phyloP scores from a whole-genome alignment of 2,113 vertebrate genomes.

The Apteryx mantelli region DNA sequence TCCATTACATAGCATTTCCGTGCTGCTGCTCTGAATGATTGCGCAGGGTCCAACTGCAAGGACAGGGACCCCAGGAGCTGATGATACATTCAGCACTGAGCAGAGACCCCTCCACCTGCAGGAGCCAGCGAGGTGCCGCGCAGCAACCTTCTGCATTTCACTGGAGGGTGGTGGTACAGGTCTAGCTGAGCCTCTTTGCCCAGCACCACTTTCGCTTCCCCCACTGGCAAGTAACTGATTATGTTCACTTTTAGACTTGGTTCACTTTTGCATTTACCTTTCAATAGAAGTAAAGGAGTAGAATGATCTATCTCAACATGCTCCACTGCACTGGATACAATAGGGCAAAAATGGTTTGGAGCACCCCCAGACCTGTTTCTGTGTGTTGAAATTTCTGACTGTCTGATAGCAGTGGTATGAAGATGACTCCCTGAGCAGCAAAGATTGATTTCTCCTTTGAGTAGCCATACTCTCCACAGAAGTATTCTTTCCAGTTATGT shows the following conservation, averaged over 20 bases:
- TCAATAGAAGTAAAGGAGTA: neutral
- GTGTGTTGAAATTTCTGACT: slow-evolving; percentile 58
- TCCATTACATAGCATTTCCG: neutral
- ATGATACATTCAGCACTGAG: neutral
- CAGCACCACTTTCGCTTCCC: neutral
- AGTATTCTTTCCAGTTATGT: slow-evolving; percentile 78
- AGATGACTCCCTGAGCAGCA: slow-evolving; percentile 69
- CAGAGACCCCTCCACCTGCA: neutral
- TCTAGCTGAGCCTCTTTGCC: neutral
- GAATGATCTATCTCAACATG: neutral
- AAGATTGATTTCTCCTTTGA: slow-evolving; percentile 80
- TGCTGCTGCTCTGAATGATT: neutral
- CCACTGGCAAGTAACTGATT: neutral
- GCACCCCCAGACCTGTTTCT: slow-evolving; percentile 54
- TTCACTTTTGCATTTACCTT: neutral
- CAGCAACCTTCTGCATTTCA: neutral
- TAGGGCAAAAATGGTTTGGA: neutral
- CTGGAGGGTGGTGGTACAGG: neutral
- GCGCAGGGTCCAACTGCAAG: neutral
- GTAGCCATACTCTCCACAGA: slow-evolving; percentile 75
- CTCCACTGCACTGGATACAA: neutral
- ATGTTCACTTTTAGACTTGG: neutral
- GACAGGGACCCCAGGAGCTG: rapidly evolving
- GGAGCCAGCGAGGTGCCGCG: neutral
- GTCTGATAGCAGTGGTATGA: slow-evolving; percentile 55